Percentiles rank a stretch among this genome's conserved stretches.
These are phyloP conservation scores for Drosophila austrosaltans DNA, from an alignment of 2,888 invertebrate genomes.

Conservation along the genomic window DNA sequence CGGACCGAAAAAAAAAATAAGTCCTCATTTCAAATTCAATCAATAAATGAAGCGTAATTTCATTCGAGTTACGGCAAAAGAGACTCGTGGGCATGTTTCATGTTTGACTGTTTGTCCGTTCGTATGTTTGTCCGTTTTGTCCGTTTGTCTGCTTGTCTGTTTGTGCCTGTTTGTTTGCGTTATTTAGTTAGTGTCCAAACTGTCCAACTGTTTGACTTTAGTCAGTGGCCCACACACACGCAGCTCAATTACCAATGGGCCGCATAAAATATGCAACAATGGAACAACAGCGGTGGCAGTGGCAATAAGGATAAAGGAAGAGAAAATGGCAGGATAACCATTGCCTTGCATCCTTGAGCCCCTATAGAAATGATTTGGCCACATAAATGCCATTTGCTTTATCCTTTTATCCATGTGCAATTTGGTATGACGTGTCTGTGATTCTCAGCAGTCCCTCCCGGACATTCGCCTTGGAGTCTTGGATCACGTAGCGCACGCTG, in stretches of 20 bases:
- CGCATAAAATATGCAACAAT: slow-evolving; percentile 45
- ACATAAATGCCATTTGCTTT: slow-evolving; percentile 26
- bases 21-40: slow-evolving; percentile 72
- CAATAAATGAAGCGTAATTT: slow-evolving; percentile 70
- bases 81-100: slow-evolving; percentile 39
- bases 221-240: slow-evolving; percentile 17
- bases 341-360: slow-evolving; percentile 23
- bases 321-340: neutral
- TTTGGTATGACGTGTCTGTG: slow-evolving; percentile 47
- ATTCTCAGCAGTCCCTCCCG: slow-evolving; percentile 30
- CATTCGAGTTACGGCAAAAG: slow-evolving; percentile 41
- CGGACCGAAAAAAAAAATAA: slow-evolving; percentile 2
- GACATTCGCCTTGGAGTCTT: neutral
- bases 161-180: slow-evolving; percentile 13
- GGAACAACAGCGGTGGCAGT: neutral
- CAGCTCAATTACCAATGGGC: slow-evolving; percentile 41
- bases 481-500: slow-evolving; percentile 62
- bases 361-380: slow-evolving; percentile 56
- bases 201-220: slow-evolving; percentile 39
- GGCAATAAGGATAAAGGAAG: neutral
- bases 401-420: slow-evolving; percentile 41
- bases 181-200: slow-evolving; percentile 29
- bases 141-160: neutral
- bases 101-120: slow-evolving; percentile 30
- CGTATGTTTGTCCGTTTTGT: slow-evolving; percentile 20